Evolutionary conservation across 1,140 invertebrate species (phyloP), one percentile per base, ranked within the genome.

Genomic region (Cepaea nemoralis): DNA sequence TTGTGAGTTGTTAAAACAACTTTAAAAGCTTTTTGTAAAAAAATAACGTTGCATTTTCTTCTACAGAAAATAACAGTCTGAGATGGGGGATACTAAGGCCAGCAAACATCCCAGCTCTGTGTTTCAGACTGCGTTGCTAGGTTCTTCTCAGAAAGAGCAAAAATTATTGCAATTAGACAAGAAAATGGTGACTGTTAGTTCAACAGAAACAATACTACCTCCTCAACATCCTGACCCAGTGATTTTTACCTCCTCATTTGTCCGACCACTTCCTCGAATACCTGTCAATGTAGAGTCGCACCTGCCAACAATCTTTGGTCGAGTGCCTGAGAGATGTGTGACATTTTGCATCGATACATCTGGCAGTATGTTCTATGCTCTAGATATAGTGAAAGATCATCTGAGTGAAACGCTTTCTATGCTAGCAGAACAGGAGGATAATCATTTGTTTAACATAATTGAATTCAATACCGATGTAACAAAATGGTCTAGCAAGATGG

Each of bases 331-430:
- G 78, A 87, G 85, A 45, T 88, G 89, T 87, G 90, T 91, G 5
- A 89, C 87, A n/a, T 92, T 91, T 80, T 90, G 88, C 75, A 83
- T 92, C 31, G 91, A 92, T 66, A 91, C 90, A 48, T 91, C 90
- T 40, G 91, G 90, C 12, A 91, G 89, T 70, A 92, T 92, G 91
- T 91, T 89, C 78, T 87, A 84, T 48, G 75, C 82, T 35, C 73
- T 92, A n/a, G 86, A 88, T 73, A 86, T 89, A 66, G 89, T 92
- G 0, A 91, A 91, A 77, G 87, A 91, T 80, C 90, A 92, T 80
- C 82, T 92, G 35, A 84, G 87, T 16, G 88, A 91, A 85, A 88
- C 87, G 31, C 82, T 92, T 14, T 31, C 83, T 3, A 89, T 90
- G 76, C 87, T 87, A 66, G 88, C 88, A 14, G 74, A 79, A 55